Conservation (phyloP, 2,113 vertebrate genomes). For the Gnathonemus longibarbis region DNA sequence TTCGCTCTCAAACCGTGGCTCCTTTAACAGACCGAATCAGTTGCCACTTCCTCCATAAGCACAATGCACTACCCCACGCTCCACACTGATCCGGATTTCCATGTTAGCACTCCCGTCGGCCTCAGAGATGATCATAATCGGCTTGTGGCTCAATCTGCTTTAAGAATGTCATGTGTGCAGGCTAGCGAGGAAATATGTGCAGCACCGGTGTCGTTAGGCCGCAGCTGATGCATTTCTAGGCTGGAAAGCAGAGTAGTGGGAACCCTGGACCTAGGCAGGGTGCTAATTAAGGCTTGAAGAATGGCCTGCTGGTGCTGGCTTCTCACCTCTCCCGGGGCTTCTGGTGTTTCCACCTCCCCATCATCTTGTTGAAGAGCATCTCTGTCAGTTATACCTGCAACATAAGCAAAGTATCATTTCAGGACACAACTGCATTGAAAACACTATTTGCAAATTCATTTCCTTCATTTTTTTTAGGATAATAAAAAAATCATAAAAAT, state of each 20-base stretch:
- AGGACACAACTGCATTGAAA: neutral
- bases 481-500: neutral
- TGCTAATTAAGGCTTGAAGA: neutral
- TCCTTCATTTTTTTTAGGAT: neutral
- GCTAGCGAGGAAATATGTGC: neutral
- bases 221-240: neutral
- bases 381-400: neutral
- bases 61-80: neutral
- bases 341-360: neutral
- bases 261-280: neutral
- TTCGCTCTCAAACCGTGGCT: neutral
- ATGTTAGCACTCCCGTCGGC: neutral
- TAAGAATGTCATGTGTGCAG: neutral
- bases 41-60: neutral
- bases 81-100: neutral
- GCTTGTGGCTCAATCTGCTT: neutral
- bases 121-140: constrained; percentile 3
- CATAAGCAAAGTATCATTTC: neutral
- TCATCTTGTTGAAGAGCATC: neutral
- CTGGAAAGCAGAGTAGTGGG: neutral
- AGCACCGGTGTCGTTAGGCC: neutral
- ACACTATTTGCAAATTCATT: neutral
- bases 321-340: constrained; percentile 12
- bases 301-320: neutral
- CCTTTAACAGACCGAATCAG: constrained; percentile 12